phyloP scores from a whole-genome alignment of 1,140 invertebrate species.

The Brachionus plicatilis region DNA sequence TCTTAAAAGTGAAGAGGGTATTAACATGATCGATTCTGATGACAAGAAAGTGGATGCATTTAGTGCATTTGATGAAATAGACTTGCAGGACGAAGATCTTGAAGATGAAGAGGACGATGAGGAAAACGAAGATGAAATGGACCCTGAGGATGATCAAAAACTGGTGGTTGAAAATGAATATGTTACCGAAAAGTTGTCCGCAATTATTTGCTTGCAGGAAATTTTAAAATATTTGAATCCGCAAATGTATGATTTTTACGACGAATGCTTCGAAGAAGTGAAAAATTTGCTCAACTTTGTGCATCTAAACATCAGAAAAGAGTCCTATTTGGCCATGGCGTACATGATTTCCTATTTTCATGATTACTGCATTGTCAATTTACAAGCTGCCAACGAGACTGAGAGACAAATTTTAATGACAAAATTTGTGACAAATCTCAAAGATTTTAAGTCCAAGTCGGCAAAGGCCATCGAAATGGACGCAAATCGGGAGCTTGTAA shows the following conservation, averaged over 20 bases:
- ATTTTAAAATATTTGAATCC: slow-evolving; percentile 20
- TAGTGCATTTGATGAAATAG: slow-evolving; percentile 39
- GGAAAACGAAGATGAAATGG: slow-evolving; percentile 14
- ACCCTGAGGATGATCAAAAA: slow-evolving; percentile 11
- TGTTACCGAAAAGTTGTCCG: slow-evolving; percentile 22
- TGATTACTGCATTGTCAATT: slow-evolving; percentile 24
- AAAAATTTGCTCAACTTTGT: slow-evolving; percentile 4
- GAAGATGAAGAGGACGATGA: slow-evolving; percentile 29
- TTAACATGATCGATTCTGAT: slow-evolving; percentile 24
- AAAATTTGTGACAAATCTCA: background rate
- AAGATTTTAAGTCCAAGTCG: slow-evolving; percentile 13
- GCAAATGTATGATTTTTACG: slow-evolving; percentile 15
- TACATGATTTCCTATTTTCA: slow-evolving; percentile 34
- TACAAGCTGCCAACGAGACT: background rate
- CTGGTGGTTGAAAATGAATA: slow-evolving; percentile 25
- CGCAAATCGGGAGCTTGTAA: slow-evolving; percentile 23
- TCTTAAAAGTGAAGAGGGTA: slow-evolving; percentile 19
- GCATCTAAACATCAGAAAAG: slow-evolving; percentile 36
- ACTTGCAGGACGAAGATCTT: slow-evolving; percentile 29
- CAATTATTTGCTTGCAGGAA: slow-evolving; percentile 26
- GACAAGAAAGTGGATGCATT: slow-evolving; percentile 24
- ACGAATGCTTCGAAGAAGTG: slow-evolving; percentile 24
- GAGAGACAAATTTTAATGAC: slow-evolving; percentile 2
- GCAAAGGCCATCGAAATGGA: slow-evolving; percentile 31
- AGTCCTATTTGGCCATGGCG: slow-evolving; percentile 18